Evolutionary conservation across 2,797 vertebrate species (phyloP).

Genomic region (Lagodon rhomboides): DNA sequence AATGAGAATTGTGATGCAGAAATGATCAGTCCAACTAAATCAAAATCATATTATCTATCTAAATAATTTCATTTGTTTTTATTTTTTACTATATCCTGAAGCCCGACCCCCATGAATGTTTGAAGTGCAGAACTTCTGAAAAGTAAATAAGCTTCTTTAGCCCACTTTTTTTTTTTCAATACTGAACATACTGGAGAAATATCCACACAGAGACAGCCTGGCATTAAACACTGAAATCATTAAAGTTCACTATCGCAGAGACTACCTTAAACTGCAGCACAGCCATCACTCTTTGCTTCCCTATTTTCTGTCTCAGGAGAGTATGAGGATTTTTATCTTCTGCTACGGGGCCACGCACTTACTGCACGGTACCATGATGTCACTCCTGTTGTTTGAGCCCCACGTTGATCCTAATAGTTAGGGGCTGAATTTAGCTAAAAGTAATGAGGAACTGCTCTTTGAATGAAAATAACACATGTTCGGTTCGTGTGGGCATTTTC

Average conservation of each 20-base stretch:
- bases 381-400: constrained; percentile 52
- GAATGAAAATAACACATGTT: constrained; percentile 37
- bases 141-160: too few relatives aligned
- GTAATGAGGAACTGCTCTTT: constrained; percentile 62
- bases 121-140: constrained; percentile 27
- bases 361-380: constrained; percentile 61
- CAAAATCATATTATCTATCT: too few relatives aligned
- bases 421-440: constrained; percentile 64
- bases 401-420: constrained; percentile 66
- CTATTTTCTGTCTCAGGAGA: constrained; percentile 35
- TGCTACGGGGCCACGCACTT: constrained; percentile 43
- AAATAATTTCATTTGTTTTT: too few relatives aligned
- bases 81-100: too few relatives aligned
- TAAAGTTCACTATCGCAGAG: background rate
- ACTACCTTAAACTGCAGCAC: constrained; percentile 2
- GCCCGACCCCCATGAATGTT: background rate
- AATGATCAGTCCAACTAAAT: too few relatives aligned
- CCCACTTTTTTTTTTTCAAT: too few relatives aligned
- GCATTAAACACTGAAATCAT: background rate
- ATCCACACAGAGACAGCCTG: constrained; percentile 5
- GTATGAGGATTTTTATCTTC: constrained; percentile 39
- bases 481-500: constrained; percentile 48
- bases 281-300: constrained; percentile 10
- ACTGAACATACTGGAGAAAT: constrained; percentile 23
- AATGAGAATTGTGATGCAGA: too few relatives aligned